Evolutionary conservation across 92 coral and sea anemone species (phyloP).

Genomic region (Bergia sp.): DNA sequence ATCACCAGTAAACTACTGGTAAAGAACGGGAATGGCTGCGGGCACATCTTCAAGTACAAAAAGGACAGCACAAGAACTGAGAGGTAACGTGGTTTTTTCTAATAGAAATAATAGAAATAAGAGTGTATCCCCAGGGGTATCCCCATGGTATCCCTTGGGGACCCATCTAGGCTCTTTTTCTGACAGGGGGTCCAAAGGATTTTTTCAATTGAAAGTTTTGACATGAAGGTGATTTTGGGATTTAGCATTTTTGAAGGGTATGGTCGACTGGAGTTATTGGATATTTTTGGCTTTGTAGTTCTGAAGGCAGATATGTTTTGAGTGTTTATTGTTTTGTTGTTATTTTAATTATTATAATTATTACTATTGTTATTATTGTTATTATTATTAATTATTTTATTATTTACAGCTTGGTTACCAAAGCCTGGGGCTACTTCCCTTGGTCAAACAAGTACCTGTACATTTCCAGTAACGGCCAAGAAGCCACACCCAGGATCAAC

Average conservation of each 20-base stretch:
- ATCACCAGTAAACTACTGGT: conserved; percentile 41
- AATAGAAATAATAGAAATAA: too few species aligned
- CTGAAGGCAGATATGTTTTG: too few species aligned
- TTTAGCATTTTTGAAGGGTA: too few species aligned
- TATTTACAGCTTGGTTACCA: conserved; percentile 53
- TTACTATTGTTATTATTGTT: background rate
- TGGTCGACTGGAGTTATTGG: too few species aligned
- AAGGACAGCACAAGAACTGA: conserved; percentile 32
- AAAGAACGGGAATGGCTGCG: conserved; percentile 46
- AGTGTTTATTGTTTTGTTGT: background rate
- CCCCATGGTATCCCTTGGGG: too few species aligned
- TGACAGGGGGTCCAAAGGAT: too few species aligned
- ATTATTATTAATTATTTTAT: too few species aligned
- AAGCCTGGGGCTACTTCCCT: conserved; percentile 60
- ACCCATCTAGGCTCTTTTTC: too few species aligned
- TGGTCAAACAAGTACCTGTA: conserved; percentile 5
- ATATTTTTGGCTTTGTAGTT: too few species aligned
- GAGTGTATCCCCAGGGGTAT: too few species aligned
- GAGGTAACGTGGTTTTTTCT: conserved; percentile 1
- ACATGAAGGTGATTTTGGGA: too few species aligned
- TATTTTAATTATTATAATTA: background rate
- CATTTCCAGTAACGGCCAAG: conserved; percentile 51
- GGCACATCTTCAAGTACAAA: conserved; percentile 65
- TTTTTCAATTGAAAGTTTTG: too few species aligned
- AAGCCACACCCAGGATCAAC: conserved; percentile 38